phyloP scores from a whole-genome alignment of 2,888 invertebrate species.

The Erebia palarica region DNA sequence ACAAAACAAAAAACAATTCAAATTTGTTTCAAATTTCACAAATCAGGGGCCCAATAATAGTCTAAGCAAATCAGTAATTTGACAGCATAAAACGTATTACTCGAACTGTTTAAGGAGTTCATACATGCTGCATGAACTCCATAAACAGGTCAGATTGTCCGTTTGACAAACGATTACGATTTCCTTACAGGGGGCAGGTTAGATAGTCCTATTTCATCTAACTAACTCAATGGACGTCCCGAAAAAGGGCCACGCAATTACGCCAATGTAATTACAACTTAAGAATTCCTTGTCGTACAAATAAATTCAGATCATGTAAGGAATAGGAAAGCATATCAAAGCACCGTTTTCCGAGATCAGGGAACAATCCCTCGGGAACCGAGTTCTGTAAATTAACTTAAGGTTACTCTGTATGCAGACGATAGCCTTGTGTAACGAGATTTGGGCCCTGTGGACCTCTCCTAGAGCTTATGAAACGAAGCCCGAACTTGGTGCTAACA shows the following conservation, averaged over 20 bases:
- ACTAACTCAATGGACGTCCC: neutral
- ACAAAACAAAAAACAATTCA: no score
- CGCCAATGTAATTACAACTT: conserved; percentile 26
- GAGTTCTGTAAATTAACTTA: conserved; percentile 77
- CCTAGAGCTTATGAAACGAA: conserved; percentile 34
- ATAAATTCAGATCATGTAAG: conserved; percentile 59
- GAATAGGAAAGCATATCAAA: conserved; percentile 60
- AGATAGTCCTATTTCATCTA: neutral
- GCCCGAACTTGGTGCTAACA: conserved; percentile 30
- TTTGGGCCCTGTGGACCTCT: conserved; percentile 60
- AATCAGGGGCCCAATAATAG: no score
- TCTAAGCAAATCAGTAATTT: no score
- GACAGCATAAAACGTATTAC: no score
- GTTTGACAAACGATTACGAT: no score
- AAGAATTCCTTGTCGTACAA: conserved; percentile 43
- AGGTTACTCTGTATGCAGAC: conserved; percentile 77
- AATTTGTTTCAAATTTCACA: no score
- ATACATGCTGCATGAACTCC: no score
- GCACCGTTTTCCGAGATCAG: conserved; percentile 64
- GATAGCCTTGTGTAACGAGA: conserved; percentile 67
- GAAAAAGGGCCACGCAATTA: conserved; percentile 29
- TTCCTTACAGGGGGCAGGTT: no score
- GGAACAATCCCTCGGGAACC: conserved; percentile 55
- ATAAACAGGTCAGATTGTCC: no score
- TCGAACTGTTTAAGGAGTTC: no score